These are phyloP conservation scores for Megaptera novaeangliae DNA, from an alignment of 2,113 vertebrate genomes.

Conservation along the genomic window DNA sequence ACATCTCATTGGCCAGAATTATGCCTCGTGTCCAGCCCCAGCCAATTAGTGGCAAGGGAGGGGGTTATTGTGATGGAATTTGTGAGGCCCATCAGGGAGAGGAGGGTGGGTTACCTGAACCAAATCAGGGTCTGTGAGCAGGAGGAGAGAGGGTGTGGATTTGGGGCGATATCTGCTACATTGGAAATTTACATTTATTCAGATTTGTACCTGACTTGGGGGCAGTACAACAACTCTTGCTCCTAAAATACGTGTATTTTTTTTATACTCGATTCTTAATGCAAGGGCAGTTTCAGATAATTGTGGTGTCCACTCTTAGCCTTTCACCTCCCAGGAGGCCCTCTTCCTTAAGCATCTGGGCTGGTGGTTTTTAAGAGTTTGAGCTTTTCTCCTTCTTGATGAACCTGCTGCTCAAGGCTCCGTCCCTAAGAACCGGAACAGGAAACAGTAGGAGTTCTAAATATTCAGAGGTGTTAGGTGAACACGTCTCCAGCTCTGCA, in stretches of 20 bases:
- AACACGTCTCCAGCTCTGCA: neutral
- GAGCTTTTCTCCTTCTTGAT: neutral
- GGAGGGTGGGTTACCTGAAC: neutral
- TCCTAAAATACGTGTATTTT: neutral
- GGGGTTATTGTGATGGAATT: too few relatives aligned
- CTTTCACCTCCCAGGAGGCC: neutral
- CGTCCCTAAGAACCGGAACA: neutral
- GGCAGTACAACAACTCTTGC: neutral
- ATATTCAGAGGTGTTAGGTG: neutral
- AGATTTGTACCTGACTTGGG: neutral
- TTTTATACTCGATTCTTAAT: neutral
- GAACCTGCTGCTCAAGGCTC: neutral
- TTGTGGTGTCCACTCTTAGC: accelerated
- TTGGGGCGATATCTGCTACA: neutral
- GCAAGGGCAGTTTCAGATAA: neutral
- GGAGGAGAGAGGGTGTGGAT: neutral
- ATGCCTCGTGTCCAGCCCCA: neutral
- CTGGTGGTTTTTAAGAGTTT: neutral
- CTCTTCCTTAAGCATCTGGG: neutral
- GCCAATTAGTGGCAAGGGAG: neutral
- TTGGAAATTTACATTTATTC: neutral
- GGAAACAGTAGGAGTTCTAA: neutral
- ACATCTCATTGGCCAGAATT: neutral
- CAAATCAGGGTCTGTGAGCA: neutral
- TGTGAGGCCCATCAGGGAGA: accelerated